Evolutionary conservation across 1,140 invertebrate genomes (phyloP).

Genomic region (Drosophila aff.): DNA sequence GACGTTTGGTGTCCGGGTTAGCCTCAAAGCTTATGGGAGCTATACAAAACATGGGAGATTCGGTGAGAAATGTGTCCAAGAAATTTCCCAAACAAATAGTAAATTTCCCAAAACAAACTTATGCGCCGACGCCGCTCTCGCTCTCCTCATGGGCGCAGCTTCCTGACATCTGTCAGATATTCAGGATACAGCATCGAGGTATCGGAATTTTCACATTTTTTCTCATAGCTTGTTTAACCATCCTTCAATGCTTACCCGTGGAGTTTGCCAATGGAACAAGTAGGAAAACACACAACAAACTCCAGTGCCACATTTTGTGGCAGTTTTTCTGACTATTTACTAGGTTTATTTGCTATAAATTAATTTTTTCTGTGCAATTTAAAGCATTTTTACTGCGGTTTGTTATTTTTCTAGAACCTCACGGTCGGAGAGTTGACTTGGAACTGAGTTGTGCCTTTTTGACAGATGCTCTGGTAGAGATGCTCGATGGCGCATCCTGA

Average conservation of each 20-base stretch:
- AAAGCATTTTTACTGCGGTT: slow-evolving; percentile 36
- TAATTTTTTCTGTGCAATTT: slow-evolving; percentile 2
- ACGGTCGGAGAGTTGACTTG: slow-evolving; percentile 26
- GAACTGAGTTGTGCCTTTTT: slow-evolving; percentile 48
- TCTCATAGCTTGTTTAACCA: slow-evolving; percentile 5
- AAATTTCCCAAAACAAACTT: slow-evolving; percentile 69
- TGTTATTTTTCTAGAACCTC: slow-evolving; percentile 33
- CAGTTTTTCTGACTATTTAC: slow-evolving; percentile 8
- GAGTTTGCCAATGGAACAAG: slow-evolving; percentile 65
- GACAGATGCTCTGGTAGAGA: slow-evolving; percentile 4
- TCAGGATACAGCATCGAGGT: slow-evolving; percentile 62
- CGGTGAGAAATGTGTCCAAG: slow-evolving; percentile 1
- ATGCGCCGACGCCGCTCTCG: slow-evolving; percentile 54
- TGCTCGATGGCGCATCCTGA: slow-evolving; percentile 13
- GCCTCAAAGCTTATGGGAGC: slow-evolving; percentile 89
- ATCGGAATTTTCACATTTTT: slow-evolving; percentile 70
- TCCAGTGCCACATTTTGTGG: slow-evolving; percentile 60
- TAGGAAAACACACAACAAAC: slow-evolving; percentile 60
- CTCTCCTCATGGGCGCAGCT: slow-evolving; percentile 44
- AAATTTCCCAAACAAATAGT: slow-evolving; percentile 45
- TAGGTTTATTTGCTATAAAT: slow-evolving; percentile 5
- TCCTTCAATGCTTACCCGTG: slow-evolving; percentile 62
- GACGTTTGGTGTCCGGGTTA: slow-evolving; percentile 95
- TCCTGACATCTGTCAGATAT: slow-evolving; percentile 46
- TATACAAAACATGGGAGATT: slow-evolving; percentile 26